Conservation (phyloP, 2,888 invertebrate genomes). For the Cynaeus angustus region DNA sequence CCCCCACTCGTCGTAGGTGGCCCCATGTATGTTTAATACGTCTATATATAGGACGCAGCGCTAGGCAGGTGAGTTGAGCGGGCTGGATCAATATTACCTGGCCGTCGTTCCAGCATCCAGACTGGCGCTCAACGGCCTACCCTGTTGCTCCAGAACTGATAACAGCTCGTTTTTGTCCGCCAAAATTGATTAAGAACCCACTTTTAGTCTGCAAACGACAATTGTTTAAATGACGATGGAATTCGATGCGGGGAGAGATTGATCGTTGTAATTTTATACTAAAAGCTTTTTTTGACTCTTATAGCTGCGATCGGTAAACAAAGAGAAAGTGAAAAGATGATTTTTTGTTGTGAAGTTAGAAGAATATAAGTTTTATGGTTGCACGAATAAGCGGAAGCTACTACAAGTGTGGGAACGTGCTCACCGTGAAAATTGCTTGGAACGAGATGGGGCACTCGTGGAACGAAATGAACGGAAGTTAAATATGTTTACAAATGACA, state of each 20-base stretch:
- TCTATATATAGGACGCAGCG: conserved; percentile 54
- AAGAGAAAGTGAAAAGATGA: too few relatives aligned
- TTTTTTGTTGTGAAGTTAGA: too few relatives aligned
- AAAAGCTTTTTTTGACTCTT: conserved; percentile 31
- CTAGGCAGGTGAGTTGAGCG: conserved; percentile 50
- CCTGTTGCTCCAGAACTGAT: conserved; percentile 48
- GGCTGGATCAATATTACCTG: conserved; percentile 54
- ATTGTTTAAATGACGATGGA: conserved; percentile 35
- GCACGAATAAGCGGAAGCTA: too few relatives aligned
- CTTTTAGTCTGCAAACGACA: conserved; percentile 4
- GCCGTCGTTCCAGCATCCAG: conserved; percentile 47
- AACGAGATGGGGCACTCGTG: too few relatives aligned
- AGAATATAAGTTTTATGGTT: too few relatives aligned
- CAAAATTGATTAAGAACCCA: conserved; percentile 45
- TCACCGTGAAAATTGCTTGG: too few relatives aligned
- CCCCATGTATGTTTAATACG: conserved; percentile 53
- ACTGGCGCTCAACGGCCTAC: conserved; percentile 37
- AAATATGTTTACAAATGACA: too few relatives aligned
- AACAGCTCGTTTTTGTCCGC: conserved; percentile 39
- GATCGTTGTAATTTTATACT: conserved; percentile 40
- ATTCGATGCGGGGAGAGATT: conserved; percentile 30
- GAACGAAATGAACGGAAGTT: too few relatives aligned
- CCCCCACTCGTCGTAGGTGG: conserved; percentile 7
- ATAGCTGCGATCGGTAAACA: conserved; percentile 6
- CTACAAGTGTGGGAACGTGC: too few relatives aligned